Evolutionary conservation across 2,888 invertebrate genomes (phyloP).

Genomic region (Leptura quadrifasciata): DNA sequence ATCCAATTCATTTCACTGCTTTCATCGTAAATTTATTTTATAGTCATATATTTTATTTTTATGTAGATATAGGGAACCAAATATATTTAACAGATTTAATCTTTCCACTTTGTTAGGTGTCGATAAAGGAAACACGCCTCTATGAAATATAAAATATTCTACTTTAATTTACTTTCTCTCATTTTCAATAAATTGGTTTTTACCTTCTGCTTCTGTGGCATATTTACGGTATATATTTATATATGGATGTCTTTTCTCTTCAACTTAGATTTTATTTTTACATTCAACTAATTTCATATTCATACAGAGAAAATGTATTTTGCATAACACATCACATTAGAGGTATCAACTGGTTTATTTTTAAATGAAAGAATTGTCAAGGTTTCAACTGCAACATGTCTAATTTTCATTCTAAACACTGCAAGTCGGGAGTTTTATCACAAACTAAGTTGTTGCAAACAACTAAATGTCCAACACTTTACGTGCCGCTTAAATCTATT

Average conservation of each 20-base stretch:
- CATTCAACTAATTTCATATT: neutral
- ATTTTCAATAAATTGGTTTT: neutral
- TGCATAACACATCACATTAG: too few species aligned
- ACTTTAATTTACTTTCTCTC: conserved; percentile 1
- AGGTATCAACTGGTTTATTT: too few species aligned
- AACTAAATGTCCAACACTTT: too few species aligned
- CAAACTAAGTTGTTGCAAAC: too few species aligned
- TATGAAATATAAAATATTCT: neutral
- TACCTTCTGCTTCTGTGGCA: neutral
- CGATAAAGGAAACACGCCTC: neutral
- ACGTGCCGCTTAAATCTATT: too few species aligned
- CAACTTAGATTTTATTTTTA: neutral
- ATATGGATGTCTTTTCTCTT: neutral
- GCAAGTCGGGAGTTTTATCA: too few species aligned
- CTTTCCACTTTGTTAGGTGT: neutral
- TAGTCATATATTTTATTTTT: neutral
- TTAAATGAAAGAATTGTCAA: too few species aligned
- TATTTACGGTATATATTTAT: neutral
- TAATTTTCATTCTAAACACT: too few species aligned
- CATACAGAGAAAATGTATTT: too few species aligned
- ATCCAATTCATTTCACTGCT: too few species aligned
- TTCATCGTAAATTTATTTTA: too few species aligned
- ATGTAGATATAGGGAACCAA: neutral
- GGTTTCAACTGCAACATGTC: too few species aligned
- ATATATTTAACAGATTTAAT: neutral